Conservation (phyloP, 2,113 vertebrate species). For the Macrotis lagotis region DNA sequence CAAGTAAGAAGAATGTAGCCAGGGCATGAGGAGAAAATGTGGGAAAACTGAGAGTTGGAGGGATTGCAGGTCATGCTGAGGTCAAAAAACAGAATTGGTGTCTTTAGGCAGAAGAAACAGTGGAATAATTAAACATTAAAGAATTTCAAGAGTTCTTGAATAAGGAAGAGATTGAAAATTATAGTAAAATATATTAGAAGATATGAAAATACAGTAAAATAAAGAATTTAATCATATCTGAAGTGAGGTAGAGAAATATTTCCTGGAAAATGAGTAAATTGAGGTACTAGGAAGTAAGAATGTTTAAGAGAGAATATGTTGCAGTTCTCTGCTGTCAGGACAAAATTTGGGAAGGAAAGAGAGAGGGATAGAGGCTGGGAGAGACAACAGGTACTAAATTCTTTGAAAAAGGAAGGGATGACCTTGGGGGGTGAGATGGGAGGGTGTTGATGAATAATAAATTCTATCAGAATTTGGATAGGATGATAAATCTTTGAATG, state of each 20-base stretch:
- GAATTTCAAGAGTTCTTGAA: neutral
- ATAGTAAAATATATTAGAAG: neutral
- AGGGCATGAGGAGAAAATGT: neutral
- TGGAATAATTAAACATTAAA: neutral
- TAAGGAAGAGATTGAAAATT: neutral
- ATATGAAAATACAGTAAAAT: neutral
- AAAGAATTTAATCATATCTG: neutral
- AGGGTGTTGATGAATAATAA: neutral
- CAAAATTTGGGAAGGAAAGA: neutral
- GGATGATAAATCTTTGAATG: neutral
- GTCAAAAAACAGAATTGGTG: neutral
- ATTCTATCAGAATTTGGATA: neutral
- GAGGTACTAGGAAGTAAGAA: neutral
- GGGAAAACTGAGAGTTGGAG: neutral
- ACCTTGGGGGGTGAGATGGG: neutral
- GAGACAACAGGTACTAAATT: neutral
- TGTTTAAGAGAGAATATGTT: neutral
- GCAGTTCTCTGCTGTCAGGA: neutral
- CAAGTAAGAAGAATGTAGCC: neutral
- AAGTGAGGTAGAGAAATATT: neutral
- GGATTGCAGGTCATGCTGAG: neutral
- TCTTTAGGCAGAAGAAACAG: neutral
- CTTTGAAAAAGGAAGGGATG: neutral
- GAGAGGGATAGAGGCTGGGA: neutral
- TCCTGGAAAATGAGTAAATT: neutral